Evolutionary conservation across 2,797 vertebrate species (phyloP).

Genomic region (Brachyrhaphis roseni): DNA sequence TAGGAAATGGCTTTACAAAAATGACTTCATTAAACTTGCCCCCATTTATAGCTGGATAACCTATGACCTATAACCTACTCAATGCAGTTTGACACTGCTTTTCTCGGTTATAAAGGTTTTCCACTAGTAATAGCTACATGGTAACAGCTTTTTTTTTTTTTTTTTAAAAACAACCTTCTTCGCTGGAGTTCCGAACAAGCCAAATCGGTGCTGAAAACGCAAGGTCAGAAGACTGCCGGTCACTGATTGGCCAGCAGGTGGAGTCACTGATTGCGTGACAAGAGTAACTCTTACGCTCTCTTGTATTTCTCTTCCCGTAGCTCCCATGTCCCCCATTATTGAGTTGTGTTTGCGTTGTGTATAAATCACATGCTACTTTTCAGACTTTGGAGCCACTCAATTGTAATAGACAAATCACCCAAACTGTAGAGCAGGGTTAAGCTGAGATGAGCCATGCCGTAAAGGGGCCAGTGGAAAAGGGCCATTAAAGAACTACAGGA

Average conservation of each 20-base stretch:
- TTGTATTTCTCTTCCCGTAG: not conserved
- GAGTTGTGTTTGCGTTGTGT: not conserved
- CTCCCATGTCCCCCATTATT: not conserved
- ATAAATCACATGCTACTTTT: not conserved
- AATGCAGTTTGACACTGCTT: not conserved
- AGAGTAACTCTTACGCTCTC: not conserved
- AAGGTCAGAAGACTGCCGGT: no score
- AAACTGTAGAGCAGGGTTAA: not conserved
- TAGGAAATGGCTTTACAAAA: not conserved
- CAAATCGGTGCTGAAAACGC: not conserved
- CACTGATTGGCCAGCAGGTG: not conserved
- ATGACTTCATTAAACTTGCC: no score
- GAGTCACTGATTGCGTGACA: not conserved
- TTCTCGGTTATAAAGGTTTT: not conserved
- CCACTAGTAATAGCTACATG: not conserved
- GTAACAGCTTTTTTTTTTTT: not conserved
- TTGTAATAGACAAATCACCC: not conserved
- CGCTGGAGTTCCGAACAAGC: not conserved
- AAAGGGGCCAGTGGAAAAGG: not conserved
- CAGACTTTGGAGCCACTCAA: not conserved
- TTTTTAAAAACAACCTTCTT: not conserved
- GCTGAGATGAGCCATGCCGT: no score
- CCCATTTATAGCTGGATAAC: no score
- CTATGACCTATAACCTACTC: not conserved
- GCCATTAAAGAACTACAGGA: not conserved